These are phyloP conservation scores for Aeoliscus strigatus DNA, from an alignment of 2,797 vertebrate genomes.

Conservation along the genomic window DNA sequence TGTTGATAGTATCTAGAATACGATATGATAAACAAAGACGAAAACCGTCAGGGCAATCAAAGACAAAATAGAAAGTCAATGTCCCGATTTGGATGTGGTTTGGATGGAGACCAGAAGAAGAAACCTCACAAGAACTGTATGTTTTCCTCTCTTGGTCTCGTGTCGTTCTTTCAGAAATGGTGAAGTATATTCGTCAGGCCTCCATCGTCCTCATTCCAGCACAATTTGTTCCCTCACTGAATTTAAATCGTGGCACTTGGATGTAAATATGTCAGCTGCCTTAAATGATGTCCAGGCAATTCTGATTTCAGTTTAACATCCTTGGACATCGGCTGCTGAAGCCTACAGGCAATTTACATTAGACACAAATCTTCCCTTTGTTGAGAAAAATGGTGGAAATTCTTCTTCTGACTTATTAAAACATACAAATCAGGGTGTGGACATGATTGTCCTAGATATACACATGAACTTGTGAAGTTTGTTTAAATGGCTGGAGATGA, in stretches of 20 bases:
- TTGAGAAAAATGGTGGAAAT: conserved; percentile 12
- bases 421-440: conserved; percentile 27
- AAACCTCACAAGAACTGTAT: conserved; percentile 2
- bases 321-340: too few relatives aligned
- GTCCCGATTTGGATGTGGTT: too few relatives aligned
- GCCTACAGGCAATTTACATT: too few relatives aligned
- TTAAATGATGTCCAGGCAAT: conserved; percentile 15
- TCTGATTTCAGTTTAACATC: conserved; percentile 10
- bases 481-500: conserved; percentile 15
- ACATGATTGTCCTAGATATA: conserved; percentile 1
- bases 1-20: too few relatives aligned
- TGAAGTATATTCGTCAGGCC: conserved; percentile 20
- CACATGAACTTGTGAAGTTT: conserved; percentile 4
- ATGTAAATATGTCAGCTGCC: conserved; percentile 32
- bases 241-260: conserved; percentile 22
- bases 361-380: too few relatives aligned
- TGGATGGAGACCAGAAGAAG: too few relatives aligned
- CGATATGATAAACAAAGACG: too few relatives aligned
- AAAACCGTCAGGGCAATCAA: too few relatives aligned
- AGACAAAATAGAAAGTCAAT: too few relatives aligned
- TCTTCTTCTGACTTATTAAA: conserved; percentile 20
- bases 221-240: conserved; percentile 16
- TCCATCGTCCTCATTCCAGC: conserved; percentile 22
- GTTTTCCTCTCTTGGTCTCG: conserved; percentile 26
- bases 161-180: conserved; percentile 5